Base-by-base conservation (phyloP, 2,797 vertebrate genomes). In the Cyprinella venusta region DNA sequence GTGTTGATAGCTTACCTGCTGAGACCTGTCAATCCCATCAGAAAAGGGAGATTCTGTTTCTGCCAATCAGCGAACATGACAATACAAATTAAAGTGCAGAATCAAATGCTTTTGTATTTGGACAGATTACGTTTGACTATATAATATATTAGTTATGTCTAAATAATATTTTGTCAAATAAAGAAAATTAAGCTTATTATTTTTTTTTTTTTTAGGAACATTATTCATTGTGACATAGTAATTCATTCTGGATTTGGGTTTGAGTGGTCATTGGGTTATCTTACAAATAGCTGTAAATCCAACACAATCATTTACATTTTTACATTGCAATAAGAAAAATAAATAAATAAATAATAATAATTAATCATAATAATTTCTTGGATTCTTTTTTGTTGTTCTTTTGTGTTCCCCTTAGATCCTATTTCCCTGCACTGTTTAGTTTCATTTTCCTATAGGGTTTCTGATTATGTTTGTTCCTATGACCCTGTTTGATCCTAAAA, bases 21-120 rank as follows among this genome's bases (percentile, higher is more conserved):
- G 85, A 74, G 84, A 83, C 5, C 84, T 61, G 71, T 83, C 84
- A 85, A 72, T 18, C 74, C 15, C 50, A 42, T 77, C 38, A 64
- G 68, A 71, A 89, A 83, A 85, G 83, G 2, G 75, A 78, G 84
- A 54, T 69, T 81, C n/a, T 9, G 24, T 54, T 33, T 75, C 83
- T 80, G 79, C 76, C 77, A 79, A 67, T 86, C 83, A 64, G 81
- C 72, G 68, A 59, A 24, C 24, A 45, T 48, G 74, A 76, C 50
- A 24, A 16, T 48, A 5, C 56, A 50, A 38, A 76, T 68, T 82
- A 40, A 68, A 76, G 40, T 4, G 5, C 8, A 24, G 30, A 72
- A 61, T 19, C 19, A 56, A 71, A 45, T 56, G 30, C 5, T 61
- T 67, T 67, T 54, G 42, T 30, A 26, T 42, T 18, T 6, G 12